These are phyloP conservation scores for Drosophila sordidapex DNA, from an alignment of 2,888 invertebrate species.

Conservation along the genomic window DNA sequence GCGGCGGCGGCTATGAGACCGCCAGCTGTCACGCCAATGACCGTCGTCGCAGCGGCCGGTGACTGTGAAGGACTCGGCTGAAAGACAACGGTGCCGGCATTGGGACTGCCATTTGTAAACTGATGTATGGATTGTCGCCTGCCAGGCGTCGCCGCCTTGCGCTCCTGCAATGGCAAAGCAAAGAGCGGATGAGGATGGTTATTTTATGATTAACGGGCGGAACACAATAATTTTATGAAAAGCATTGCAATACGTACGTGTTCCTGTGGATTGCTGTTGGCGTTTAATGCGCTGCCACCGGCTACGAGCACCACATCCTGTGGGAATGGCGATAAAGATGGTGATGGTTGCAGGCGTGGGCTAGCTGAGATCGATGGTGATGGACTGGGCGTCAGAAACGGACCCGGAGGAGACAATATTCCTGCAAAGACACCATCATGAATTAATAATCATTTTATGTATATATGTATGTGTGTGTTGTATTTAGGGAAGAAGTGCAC, in stretches of 20 bases:
- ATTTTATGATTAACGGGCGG: not conserved
- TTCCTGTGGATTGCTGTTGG: conserved; percentile 84
- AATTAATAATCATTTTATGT: conserved; percentile 25
- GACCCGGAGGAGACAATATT: conserved; percentile 86
- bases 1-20: conserved; percentile 74
- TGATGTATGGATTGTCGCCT: conserved; percentile 85
- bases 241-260: conserved; percentile 74
- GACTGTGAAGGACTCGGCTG: conserved; percentile 85
- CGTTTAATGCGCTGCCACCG: conserved; percentile 84
- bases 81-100: conserved; percentile 85
- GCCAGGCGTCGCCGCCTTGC: conserved; percentile 85
- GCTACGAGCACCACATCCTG: conserved; percentile 85
- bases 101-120: conserved; percentile 85
- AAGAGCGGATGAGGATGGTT: conserved; percentile 4
- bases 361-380: conserved; percentile 86
- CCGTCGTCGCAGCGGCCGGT: conserved; percentile 84
- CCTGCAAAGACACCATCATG: conserved; percentile 65
- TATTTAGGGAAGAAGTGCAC: conserved; percentile 24
- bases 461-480: not conserved
- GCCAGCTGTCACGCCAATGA: conserved; percentile 84
- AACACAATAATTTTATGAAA: conserved; percentile 1
- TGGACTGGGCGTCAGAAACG: conserved; percentile 86
- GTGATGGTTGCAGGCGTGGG: conserved; percentile 85
- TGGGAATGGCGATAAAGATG: conserved; percentile 85
- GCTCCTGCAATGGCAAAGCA: conserved; percentile 75